These are phyloP conservation scores for Drosophila tanythrix DNA, from an alignment of 2,888 invertebrate species.

Conservation along the genomic window DNA sequence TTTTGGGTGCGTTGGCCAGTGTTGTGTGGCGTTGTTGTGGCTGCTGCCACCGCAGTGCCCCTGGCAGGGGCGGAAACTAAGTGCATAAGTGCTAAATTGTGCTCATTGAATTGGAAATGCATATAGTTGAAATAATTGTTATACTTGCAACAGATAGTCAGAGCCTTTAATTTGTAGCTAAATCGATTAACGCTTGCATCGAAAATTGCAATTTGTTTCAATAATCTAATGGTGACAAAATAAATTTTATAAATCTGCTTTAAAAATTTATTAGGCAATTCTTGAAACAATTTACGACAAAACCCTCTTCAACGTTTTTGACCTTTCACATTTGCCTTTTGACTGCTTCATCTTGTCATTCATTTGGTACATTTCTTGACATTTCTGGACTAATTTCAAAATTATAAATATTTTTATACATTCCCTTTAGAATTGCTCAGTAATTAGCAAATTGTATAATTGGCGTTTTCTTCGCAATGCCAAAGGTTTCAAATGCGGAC, in stretches of 20 bases:
- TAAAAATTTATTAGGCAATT: background rate
- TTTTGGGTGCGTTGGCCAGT: conserved; percentile 12
- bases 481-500: background rate
- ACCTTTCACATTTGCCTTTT: background rate
- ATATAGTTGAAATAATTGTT: conserved; percentile 23
- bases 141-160: background rate
- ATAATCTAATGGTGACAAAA: background rate
- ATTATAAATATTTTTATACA: background rate
- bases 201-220: background rate
- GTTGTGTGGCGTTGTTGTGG: conserved; percentile 36
- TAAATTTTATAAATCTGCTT: background rate
- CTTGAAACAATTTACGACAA: background rate
- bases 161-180: too few species aligned
- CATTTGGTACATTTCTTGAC: background rate
- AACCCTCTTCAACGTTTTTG: background rate
- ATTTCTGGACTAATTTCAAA: conserved; percentile 1
- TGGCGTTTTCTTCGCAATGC: conserved; percentile 7
- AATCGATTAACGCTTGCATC: background rate
- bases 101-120: conserved; percentile 44
- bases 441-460: conserved; percentile 33
- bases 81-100: conserved; percentile 64
- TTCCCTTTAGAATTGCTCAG: background rate
- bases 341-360: background rate
- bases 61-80: conserved; percentile 38
- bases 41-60: conserved; percentile 24